A percentile compares a stretch with the other conserved stretches of the same genome.
phyloP scores from a whole-genome alignment of 2,113 vertebrate genomes.

The rabbit (Oryctolagus cuniculus) region DNA sequence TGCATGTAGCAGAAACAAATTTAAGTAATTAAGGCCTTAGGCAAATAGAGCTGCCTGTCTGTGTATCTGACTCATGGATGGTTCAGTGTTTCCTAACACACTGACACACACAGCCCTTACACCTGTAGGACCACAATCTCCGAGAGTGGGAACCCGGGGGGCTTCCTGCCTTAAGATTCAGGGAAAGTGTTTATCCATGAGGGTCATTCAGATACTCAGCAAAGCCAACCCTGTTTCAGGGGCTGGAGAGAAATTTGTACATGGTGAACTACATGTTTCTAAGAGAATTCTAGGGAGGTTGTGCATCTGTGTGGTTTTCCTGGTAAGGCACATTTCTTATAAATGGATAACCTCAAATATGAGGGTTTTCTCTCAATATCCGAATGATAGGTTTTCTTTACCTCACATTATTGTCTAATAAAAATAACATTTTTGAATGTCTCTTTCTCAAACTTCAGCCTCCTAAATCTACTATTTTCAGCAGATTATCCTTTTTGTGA shows the following conservation, averaged over 20 bases:
- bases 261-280: neutral
- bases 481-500: slow-evolving; percentile 60
- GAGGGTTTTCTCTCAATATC: neutral
- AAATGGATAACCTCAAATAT: neutral
- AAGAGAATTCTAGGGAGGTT: neutral
- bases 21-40: slow-evolving; percentile 73
- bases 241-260: neutral
- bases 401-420: neutral
- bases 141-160: rapidly evolving
- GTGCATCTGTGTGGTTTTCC: neutral
- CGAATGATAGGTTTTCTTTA: slow-evolving; percentile 4
- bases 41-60: slow-evolving; percentile 60
- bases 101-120: neutral
- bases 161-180: neutral
- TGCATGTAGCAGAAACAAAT: slow-evolving; percentile 72
- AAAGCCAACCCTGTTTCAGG: neutral
- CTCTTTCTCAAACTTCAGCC: slow-evolving; percentile 46
- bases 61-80: neutral
- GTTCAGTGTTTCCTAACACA: neutral
- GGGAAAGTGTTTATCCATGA: neutral
- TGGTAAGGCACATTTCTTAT: neutral
- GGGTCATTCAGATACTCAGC: neutral
- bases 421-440: neutral
- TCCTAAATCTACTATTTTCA: slow-evolving; percentile 68
- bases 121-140: slow-evolving; percentile 28